phyloP scores from a whole-genome alignment of 2,888 invertebrate genomes.

The Colletes collaris region DNA sequence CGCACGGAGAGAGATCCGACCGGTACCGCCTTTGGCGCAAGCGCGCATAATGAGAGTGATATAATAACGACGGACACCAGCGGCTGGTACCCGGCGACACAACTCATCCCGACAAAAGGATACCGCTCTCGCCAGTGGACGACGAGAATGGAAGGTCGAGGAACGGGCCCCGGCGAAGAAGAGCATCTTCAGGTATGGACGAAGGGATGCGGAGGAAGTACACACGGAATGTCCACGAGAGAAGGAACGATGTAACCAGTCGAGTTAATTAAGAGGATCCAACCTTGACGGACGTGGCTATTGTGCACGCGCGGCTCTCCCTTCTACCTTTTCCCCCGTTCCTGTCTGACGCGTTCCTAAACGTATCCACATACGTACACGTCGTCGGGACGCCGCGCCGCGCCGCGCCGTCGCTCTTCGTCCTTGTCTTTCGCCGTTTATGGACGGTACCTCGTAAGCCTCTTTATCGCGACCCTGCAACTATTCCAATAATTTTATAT shows the following conservation, averaged over 20 bases:
- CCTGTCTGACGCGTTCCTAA: constrained; percentile 66
- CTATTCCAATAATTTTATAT: too few species aligned
- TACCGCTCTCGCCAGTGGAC: constrained; percentile 65
- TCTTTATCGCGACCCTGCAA: constrained; percentile 33
- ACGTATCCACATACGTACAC: constrained; percentile 68
- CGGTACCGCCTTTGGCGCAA: constrained; percentile 72
- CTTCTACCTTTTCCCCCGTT: constrained; percentile 29
- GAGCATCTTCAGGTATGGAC: constrained; percentile 57
- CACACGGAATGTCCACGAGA: constrained; percentile 62
- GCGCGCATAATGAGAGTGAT: constrained; percentile 73
- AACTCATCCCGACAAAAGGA: constrained; percentile 76
- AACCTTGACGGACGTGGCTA: constrained; percentile 78
- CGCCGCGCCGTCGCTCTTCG: constrained; percentile 62
- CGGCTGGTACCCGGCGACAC: constrained; percentile 66
- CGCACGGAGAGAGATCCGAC: constrained; percentile 55
- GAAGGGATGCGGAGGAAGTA: constrained; percentile 50
- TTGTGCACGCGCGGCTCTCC: constrained; percentile 72
- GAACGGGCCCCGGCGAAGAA: constrained; percentile 54
- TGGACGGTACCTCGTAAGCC: constrained; percentile 46
- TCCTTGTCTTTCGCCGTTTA: constrained; percentile 71
- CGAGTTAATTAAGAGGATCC: constrained; percentile 80
- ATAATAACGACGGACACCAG: constrained; percentile 73
- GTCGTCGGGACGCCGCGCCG: constrained; percentile 59
- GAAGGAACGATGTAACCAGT: constrained; percentile 70
- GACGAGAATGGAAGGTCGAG: constrained; percentile 64